These are phyloP conservation scores for Ciona savignyi DNA, from an alignment of 23 tunicate species.

Conservation along the genomic window DNA sequence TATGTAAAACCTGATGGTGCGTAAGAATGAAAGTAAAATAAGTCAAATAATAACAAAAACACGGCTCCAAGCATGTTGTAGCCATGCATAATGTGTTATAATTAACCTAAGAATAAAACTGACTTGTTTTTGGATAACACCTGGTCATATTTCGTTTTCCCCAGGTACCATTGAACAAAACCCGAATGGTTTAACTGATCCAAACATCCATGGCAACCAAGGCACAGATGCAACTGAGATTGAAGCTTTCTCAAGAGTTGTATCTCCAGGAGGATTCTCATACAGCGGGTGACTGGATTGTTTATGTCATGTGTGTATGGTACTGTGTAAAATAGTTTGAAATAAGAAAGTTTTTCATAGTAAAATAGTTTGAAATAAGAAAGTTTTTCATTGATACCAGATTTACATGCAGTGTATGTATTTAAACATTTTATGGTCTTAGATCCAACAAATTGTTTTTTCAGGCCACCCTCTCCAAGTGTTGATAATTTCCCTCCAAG, in stretches of 20 bases:
- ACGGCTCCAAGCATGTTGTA: too few species aligned
- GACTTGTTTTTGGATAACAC: not conserved
- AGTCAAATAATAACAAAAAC: too few species aligned
- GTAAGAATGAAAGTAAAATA: too few species aligned
- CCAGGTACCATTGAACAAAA: constrained; percentile 7
- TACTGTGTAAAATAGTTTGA: too few species aligned
- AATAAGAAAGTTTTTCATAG: too few species aligned
- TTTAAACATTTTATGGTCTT: too few species aligned
- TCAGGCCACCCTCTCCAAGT: not conserved
- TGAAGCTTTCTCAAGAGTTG: constrained; percentile 39
- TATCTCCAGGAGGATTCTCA: constrained; percentile 47
- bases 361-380: too few species aligned
- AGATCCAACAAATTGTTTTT: not conserved
- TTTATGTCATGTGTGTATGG: too few species aligned
- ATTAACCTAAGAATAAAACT: too few species aligned
- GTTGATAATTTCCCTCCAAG: constrained; percentile 50
- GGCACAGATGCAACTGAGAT: constrained; percentile 12
- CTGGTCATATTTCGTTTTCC: not conserved
- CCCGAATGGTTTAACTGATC: not conserved
- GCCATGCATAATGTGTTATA: too few species aligned
- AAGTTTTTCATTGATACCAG: too few species aligned
- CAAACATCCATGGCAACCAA: not conserved
- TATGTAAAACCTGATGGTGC: constrained; percentile 23
- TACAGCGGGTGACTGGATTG: constrained; percentile 27
- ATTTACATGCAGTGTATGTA: too few species aligned